Percentiles rank a stretch among this genome's conserved stretches.
These are phyloP conservation scores for Cephonodes hylas DNA, from an alignment of 2,888 invertebrate species.

Conservation along the genomic window DNA sequence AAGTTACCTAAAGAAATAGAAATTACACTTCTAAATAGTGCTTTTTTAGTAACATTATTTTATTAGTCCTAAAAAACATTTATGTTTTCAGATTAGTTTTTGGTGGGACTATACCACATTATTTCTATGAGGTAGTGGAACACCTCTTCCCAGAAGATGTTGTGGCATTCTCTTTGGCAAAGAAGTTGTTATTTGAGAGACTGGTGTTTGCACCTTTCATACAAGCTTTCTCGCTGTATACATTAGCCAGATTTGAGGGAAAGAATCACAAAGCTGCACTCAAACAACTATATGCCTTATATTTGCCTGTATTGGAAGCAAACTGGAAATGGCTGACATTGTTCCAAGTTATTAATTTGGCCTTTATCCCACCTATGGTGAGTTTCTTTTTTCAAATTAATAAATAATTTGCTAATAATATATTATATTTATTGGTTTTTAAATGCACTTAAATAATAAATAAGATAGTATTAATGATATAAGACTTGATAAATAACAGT, in stretches of 20 bases:
- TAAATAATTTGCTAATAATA: not conserved
- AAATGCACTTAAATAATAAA: too few relatives aligned
- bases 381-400: too few relatives aligned
- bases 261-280: constrained; percentile 84
- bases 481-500: too few relatives aligned
- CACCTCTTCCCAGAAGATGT: constrained; percentile 81
- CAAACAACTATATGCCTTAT: constrained; percentile 83
- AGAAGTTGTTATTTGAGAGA: constrained; percentile 86
- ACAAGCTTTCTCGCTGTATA: constrained; percentile 87
- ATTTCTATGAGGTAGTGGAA: constrained; percentile 85
- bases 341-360: constrained; percentile 87
- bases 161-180: constrained; percentile 76
- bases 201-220: constrained; percentile 86
- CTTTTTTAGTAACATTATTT: too few relatives aligned
- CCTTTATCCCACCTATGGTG: constrained; percentile 90
- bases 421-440: too few relatives aligned
- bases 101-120: constrained; percentile 90
- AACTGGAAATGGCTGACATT: constrained; percentile 90
- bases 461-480: too few relatives aligned
- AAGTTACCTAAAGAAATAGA: not conserved
- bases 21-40: too few relatives aligned
- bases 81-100: constrained; percentile 83
- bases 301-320: constrained; percentile 84
- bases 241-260: constrained; percentile 88
- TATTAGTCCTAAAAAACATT: too few relatives aligned